phyloP scores from a whole-genome alignment of 2,888 invertebrate genomes.

The Torymus aiolomorphi region DNA sequence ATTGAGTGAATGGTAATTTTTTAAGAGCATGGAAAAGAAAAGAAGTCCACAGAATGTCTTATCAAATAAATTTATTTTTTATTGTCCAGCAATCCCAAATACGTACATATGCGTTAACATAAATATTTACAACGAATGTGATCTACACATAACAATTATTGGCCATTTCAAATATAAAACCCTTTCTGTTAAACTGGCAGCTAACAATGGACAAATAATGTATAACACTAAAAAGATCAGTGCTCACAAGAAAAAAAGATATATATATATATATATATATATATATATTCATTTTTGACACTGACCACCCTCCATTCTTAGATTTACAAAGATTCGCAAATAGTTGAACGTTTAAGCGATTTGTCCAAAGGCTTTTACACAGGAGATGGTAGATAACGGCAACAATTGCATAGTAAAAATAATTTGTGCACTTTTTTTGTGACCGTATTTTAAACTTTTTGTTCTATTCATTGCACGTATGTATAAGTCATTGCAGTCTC shows the following conservation, averaged over 20 bases:
- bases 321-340: not conserved
- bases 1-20: too few species aligned
- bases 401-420: conserved; percentile 23
- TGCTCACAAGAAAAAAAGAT: not conserved
- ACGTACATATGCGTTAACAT: conserved; percentile 58
- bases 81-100: conserved; percentile 68
- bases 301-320: not conserved
- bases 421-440: conserved; percentile 37
- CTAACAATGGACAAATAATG: conserved; percentile 10
- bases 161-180: conserved; percentile 41
- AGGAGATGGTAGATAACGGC: conserved; percentile 22
- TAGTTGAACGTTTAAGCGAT: not conserved
- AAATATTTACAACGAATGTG: conserved; percentile 64
- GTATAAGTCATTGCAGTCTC: conserved; percentile 35
- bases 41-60: not conserved
- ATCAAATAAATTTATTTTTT: conserved; percentile 56
- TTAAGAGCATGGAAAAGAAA: too few species aligned
- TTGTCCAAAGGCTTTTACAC: conserved; percentile 17
- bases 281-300: not conserved
- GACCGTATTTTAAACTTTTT: conserved; percentile 25
- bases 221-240: not conserved
- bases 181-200: conserved; percentile 13
- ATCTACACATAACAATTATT: conserved; percentile 69
- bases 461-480: conserved; percentile 35
- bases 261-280: too few species aligned